Evolutionary conservation across 2,888 invertebrate genomes (phyloP), one percentile per base, ranked within the genome.

Genomic region (Cryptophagus acutangulus): DNA sequence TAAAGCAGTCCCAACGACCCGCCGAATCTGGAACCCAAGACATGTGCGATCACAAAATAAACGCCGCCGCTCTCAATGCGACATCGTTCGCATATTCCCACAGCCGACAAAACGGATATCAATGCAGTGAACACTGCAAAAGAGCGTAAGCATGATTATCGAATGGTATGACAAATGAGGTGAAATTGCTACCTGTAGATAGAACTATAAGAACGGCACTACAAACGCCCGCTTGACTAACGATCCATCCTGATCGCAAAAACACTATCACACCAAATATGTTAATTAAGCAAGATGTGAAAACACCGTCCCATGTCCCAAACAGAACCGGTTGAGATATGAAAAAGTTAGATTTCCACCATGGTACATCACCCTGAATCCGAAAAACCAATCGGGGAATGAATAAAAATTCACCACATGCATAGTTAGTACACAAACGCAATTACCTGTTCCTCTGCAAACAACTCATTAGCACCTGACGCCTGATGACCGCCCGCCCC

Each of bases 211-310:
- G 69, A 45, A 87, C 77, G 41, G 86, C 88, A 75, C 85, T 80
- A 36, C 87, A 72, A 54, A 88, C 77, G 42, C 90, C 90, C 47
- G 89, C 89, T 70, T 91, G 85, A 26, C 87, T 94, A 36, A 97
- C 95, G 63, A 97, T 91, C 96, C 96, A 97, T 48, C 96, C 96
- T 46, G 94, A 91, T 58, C 96, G 76, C 43, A 97, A 74, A 71
- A 97, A 96, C 45, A 96, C 93, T 67, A 96, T 94, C 1, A 96
- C 95, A 61, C 96, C 95, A 73, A 97, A 93, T 42, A 96, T 91
- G 71, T 96, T 96, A 63, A 96, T 93, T 59, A 97, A 81, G 66
- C 94, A 95, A 36, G 95, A 93, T 39, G 95, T 94, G 67, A 95
- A 97, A 4, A 97, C 96, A 49, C 96, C 96, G 71, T 96, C 96